Evolutionary conservation across 2,113 vertebrate species (phyloP).

Genomic region (Antigone vipio): DNA sequence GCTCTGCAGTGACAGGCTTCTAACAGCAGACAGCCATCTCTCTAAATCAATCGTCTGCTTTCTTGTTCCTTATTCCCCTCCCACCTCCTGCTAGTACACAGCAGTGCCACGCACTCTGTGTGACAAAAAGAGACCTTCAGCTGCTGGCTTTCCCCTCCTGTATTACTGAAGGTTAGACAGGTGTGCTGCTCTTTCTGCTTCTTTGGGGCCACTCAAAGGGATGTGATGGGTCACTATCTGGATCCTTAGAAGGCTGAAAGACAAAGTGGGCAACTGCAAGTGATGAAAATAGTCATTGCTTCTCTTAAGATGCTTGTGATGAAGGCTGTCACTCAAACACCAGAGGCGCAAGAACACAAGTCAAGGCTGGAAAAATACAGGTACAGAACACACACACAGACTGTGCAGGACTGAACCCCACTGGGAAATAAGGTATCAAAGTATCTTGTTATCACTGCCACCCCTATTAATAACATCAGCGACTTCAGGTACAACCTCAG

Average conservation of each 20-base stretch:
- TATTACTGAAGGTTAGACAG: neutral
- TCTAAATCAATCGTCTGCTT: conserved; percentile 6
- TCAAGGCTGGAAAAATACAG: conserved; percentile 28
- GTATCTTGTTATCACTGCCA: conserved; percentile 13
- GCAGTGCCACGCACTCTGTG: neutral
- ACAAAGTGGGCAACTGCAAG: neutral
- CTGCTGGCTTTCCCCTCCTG: neutral
- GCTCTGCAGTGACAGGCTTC: conserved; percentile 26
- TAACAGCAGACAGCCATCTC: conserved; percentile 8
- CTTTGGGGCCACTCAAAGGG: neutral
- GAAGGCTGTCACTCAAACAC: conserved; percentile 7
- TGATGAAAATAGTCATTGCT: neutral
- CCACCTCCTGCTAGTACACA: neutral
- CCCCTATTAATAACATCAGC: conserved; percentile 13
- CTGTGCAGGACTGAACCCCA: neutral
- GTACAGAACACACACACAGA: neutral
- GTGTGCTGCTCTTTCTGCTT: neutral
- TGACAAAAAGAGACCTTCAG: neutral
- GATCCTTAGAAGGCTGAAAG: neutral
- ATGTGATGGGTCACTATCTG: neutral
- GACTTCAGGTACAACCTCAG: conserved; percentile 31
- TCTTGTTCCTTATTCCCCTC: neutral
- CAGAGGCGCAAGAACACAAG: neutral
- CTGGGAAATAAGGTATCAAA: conserved; percentile 25
- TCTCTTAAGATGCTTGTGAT: neutral